phyloP scores from a whole-genome alignment of 2,888 invertebrate genomes.

The Drosophila rubida region DNA sequence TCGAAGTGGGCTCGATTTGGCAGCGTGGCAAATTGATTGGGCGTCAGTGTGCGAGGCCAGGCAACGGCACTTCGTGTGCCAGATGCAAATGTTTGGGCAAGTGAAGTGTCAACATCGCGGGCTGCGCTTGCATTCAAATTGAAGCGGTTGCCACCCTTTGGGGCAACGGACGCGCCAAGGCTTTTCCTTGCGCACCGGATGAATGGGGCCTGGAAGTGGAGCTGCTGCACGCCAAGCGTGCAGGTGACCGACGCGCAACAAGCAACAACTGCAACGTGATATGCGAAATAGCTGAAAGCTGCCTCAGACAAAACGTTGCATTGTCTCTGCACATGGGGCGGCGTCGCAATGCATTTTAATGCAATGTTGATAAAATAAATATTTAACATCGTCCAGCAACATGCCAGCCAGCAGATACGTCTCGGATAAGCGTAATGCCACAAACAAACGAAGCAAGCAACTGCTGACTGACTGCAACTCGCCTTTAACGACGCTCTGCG shows the following conservation, averaged over 20 bases:
- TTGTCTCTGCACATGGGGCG: constrained; percentile 30
- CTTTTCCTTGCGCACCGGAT: constrained; percentile 64
- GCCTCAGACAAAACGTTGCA: constrained; percentile 15
- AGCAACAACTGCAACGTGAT: constrained; percentile 62
- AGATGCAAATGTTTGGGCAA: constrained; percentile 45
- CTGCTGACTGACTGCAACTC: not conserved
- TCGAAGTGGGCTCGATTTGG: too few species aligned
- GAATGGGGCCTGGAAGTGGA: constrained; percentile 52
- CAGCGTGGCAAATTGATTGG: not conserved
- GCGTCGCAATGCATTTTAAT: constrained; percentile 48
- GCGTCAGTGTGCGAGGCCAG: constrained; percentile 53
- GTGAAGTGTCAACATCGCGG: constrained; percentile 54
- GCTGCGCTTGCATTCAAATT: constrained; percentile 47
- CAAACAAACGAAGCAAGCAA: not conserved
- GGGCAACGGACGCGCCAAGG: constrained; percentile 67
- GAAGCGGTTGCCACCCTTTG: constrained; percentile 1
- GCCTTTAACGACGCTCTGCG: constrained; percentile 13
- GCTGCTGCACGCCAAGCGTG: constrained; percentile 56
- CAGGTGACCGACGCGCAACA: constrained; percentile 64
- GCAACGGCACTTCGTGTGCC: constrained; percentile 53
- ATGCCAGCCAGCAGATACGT: constrained; percentile 23
- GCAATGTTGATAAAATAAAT: constrained; percentile 61
- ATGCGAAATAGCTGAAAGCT: not conserved
- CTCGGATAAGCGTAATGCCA: constrained; percentile 10
- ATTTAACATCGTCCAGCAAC: constrained; percentile 32